Evolutionary conservation across 92 coral and sea anemone genomes (phyloP).

Genomic region (Pocillopora grandis): DNA sequence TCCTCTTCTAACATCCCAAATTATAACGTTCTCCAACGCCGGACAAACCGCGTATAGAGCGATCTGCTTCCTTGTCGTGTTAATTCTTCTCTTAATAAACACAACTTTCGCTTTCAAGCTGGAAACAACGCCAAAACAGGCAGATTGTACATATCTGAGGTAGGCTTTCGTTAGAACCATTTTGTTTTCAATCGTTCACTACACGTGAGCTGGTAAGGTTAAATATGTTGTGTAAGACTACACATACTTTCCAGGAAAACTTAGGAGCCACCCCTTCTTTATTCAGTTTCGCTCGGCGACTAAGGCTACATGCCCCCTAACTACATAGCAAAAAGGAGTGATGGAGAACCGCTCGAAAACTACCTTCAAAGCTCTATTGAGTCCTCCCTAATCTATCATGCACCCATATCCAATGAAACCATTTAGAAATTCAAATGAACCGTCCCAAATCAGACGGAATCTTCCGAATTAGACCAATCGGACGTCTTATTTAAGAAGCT

Average conservation of each 20-base stretch:
- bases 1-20: conserved; percentile 91
- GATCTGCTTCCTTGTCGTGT: conserved; percentile 28
- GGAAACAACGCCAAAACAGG: conserved; percentile 82
- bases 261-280: too few relatives aligned
- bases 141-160: conserved; percentile 75
- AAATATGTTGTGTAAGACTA: neutral
- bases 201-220: conserved; percentile 12
- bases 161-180: conserved; percentile 97
- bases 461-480: too few relatives aligned
- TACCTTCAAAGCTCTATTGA: too few relatives aligned
- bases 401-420: too few relatives aligned
- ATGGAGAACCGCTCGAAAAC: too few relatives aligned
- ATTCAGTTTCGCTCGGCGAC: too few relatives aligned
- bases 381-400: too few relatives aligned
- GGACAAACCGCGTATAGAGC: conserved; percentile 67
- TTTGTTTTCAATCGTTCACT: neutral
- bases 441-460: too few relatives aligned
- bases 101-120: conserved; percentile 80
- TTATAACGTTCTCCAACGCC: conserved; percentile 77
- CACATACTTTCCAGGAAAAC: neutral
- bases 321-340: too few relatives aligned
- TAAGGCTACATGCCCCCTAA: too few relatives aligned
- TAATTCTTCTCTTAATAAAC: conserved; percentile 55
- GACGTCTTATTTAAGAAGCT: too few relatives aligned
- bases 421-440: too few relatives aligned